Base-by-base conservation (phyloP, 92 coral and sea anemone species). In the Actinernus sp. region DNA sequence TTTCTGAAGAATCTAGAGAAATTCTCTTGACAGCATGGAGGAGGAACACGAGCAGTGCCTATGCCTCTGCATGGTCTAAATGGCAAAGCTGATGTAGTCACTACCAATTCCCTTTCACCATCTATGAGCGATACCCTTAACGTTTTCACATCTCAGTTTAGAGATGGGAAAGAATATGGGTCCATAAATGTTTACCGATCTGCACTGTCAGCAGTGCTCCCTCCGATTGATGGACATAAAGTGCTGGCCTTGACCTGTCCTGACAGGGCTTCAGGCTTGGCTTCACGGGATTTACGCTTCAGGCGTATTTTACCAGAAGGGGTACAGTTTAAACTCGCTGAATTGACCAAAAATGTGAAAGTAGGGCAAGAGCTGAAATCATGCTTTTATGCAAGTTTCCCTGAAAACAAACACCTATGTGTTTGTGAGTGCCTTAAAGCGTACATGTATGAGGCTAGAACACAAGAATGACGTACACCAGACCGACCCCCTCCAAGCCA, bases 81-180 rank as follows among this genome's bases (percentile, higher is more conserved):
- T n/a, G n/a, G n/a, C n/a, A n/a, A n/a, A n/a, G n/a, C n/a, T n/a
- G n/a, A n/a, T n/a, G n/a, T n/a, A n/a, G n/a, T n/a, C n/a, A n/a
- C n/a, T n/a, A n/a, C n/a, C n/a, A n/a, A n/a, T n/a, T n/a, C n/a
- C 79, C 64, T 68, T 58, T 59, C 65, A 70, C 66, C 73, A 61
- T 61, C 73, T 61, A 8, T 77, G 38, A 68, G 26, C 18, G 11
- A 45, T 19, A 33, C 68, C 41, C n/a, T n/a, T n/a, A n/a, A n/a
- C n/a, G n/a, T 76, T 49, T 32, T 66, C 13, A 9, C 65, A 1
- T 0, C 49, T 1, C 67, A 56, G 22, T 58, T 74, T 30, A 34
- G 52, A 0, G 64, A 51, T 10, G 85, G 72, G 3, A 69, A 36
- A 34, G 79, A 70, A 36, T 69, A 70, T 34, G 71, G 80, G 45